These are phyloP conservation scores for Penaeus japonicus DNA, from an alignment of 1,140 invertebrate species.

Conservation along the genomic window DNA sequence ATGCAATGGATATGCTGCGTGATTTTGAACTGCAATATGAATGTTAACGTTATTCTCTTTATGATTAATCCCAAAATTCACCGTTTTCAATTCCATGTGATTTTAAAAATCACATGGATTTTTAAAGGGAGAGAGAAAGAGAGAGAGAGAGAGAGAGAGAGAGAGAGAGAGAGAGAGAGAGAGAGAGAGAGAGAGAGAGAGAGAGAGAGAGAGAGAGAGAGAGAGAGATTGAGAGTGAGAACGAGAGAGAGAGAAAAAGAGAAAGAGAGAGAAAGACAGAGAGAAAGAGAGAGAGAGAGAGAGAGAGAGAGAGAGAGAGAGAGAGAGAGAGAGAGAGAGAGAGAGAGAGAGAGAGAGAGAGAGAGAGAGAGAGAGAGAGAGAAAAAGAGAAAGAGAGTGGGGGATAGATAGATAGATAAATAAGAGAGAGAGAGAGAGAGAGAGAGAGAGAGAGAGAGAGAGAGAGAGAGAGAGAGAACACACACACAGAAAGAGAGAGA, in stretches of 20 bases:
- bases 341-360: background rate
- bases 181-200: background rate
- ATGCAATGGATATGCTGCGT: no score
- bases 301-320: background rate
- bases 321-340: background rate
- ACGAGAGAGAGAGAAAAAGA: background rate
- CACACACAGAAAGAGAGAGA: background rate
- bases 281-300: background rate
- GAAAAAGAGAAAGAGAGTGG: background rate
- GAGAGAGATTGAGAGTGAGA: background rate
- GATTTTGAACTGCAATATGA: no score
- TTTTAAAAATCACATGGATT: background rate
- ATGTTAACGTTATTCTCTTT: no score
- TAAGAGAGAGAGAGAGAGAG: background rate
- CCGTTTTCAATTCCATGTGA: background rate
- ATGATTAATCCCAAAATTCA: no score
- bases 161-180: background rate
- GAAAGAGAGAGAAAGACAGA: background rate
- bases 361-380: constrained; percentile 25
- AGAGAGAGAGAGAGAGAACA: background rate
- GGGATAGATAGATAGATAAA: background rate
- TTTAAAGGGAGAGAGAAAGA: background rate
- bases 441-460: background rate
- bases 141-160: background rate
- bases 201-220: background rate